Base-by-base conservation (phyloP, 2,113 vertebrate genomes). In the Odocoileus virginianus region DNA sequence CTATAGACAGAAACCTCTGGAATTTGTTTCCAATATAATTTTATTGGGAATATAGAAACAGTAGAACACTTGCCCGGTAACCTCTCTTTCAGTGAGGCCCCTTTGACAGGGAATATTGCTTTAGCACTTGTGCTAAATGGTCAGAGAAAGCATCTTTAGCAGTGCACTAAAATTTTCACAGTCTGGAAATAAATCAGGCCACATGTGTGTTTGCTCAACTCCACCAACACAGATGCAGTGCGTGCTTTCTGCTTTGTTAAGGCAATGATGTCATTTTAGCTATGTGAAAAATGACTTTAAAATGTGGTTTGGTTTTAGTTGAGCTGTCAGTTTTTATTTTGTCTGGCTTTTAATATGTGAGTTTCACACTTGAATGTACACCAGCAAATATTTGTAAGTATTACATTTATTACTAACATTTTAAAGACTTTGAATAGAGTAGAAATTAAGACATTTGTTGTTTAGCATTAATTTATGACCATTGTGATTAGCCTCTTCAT, bases 191-290 rank as follows among this genome's bases (percentile, higher is more conserved):
- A 98, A 98, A 98, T 98, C 98, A 98, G 97, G 81, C 98, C 98
- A 97, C 97, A 95, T 95, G 96, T 2, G 0, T 97, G 78, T 98
- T 98, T 94, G 97, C 94, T 96, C 97, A 96, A 96, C 97, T 98
- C 95, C 91, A 98, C 71, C 76, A 96, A 93, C 98, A 67, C 95
- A 0, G 0, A 96, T 96, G 88, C 79, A 94, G 1, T 82, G 57
- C 74, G 8, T 97, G 92, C 91, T 97, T 97, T 98, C 90, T 97
- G 89, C 96, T 76, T 95, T 92, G 91, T 92, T 93, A 45, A 90
- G 92, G 96, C 94, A 97, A 93, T 98, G 98, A 93, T 98, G 94
- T 98, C 98, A 98, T 98, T 98, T 98, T 96, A 95, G 93, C 96
- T 98, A 47, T 93, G 96, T 95, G 67, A 97, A 97, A 98, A 98